phyloP scores from a whole-genome alignment of 2,113 vertebrate genomes.

The Silurus glanis region DNA sequence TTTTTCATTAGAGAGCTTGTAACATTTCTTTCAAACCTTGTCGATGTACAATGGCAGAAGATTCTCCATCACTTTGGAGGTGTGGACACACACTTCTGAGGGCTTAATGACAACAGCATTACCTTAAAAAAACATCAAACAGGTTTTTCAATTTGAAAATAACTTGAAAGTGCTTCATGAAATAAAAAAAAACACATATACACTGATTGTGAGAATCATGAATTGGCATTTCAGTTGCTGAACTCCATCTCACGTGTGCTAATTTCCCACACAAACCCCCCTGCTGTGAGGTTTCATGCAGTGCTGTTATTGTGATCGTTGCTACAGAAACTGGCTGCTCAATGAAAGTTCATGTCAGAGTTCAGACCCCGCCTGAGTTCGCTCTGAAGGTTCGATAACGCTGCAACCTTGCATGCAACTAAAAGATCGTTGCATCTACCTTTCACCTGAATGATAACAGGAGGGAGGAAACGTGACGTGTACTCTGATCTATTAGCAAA shows the following conservation, averaged over 20 bases:
- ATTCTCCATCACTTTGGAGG: conserved; percentile 77
- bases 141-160: background rate
- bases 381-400: background rate
- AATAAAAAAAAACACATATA: background rate
- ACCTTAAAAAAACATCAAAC: conserved; percentile 67
- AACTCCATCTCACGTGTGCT: background rate
- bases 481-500: conserved; percentile 44
- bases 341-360: background rate
- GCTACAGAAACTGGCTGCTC: background rate
- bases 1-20: background rate
- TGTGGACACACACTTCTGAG: conserved; percentile 84
- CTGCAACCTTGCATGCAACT: conserved; percentile 5
- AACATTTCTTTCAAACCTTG: conserved; percentile 72
- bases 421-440: background rate
- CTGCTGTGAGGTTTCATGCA: background rate
- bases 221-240: background rate
- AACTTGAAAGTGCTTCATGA: background rate
- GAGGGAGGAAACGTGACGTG: conserved; percentile 27
- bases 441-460: conserved; percentile 36
- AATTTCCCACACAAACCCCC: background rate
- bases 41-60: conserved; percentile 87
- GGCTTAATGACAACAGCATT: conserved; percentile 92
- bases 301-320: background rate
- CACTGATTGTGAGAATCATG: background rate
- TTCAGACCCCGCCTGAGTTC: background rate